Conservation (phyloP, 1,140 invertebrate species). For the Heterodera schachtii region DNA sequence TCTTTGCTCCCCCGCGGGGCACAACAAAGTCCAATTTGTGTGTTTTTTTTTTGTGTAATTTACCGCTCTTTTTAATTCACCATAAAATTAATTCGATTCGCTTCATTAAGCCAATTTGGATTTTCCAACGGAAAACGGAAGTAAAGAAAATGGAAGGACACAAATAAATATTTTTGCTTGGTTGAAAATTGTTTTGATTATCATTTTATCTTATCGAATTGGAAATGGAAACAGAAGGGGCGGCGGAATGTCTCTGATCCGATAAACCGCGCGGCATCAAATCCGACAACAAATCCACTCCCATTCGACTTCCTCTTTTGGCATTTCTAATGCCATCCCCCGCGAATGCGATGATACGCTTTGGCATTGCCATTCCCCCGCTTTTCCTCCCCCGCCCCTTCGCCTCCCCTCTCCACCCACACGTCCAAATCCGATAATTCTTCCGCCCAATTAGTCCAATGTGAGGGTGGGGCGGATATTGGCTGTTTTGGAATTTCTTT, state of each 20-base stretch:
- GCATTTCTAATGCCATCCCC: neutral
- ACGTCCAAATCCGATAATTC: neutral
- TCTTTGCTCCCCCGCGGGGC: neutral
- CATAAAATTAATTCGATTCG: neutral
- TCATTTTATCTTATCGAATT: too few species aligned
- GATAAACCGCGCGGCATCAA: neutral
- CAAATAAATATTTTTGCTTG: neutral
- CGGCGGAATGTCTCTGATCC: neutral
- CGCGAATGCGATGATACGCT: too few species aligned
- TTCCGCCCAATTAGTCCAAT: neutral
- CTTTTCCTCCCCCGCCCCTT: neutral
- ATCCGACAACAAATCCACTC: neutral
- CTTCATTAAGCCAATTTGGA: too few species aligned
- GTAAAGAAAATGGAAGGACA: too few species aligned
- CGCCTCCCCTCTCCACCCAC: neutral
- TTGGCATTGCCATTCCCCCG: too few species aligned
- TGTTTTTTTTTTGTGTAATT: too few species aligned
- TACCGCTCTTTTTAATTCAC: neutral
- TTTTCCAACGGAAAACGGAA: too few species aligned
- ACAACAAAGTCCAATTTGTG: neutral
- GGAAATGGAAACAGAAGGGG: too few species aligned
- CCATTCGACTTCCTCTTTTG: neutral
- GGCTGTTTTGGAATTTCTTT: slow-evolving; percentile 9
- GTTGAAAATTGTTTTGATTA: too few species aligned
- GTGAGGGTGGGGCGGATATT: slow-evolving; percentile 4